These are phyloP conservation scores for Dichetophora obliterata DNA, from an alignment of 2,888 invertebrate species.

Conservation along the genomic window DNA sequence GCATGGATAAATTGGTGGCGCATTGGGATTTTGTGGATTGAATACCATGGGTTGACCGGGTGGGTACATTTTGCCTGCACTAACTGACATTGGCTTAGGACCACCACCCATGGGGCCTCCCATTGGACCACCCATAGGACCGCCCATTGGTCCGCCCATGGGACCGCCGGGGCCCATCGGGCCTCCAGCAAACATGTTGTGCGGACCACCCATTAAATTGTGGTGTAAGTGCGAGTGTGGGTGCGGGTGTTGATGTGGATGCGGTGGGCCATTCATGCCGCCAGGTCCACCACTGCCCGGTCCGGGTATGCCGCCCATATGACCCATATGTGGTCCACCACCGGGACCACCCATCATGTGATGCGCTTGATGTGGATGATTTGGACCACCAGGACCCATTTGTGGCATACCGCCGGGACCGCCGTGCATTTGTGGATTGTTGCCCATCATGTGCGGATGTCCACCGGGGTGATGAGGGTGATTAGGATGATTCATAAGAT, in stretches of 20 bases:
- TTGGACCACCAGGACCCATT: conserved; percentile 47
- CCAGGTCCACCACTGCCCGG: conserved; percentile 57
- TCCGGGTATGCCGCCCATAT: conserved; percentile 63
- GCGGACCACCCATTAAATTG: conserved; percentile 50
- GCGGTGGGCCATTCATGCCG: conserved; percentile 62
- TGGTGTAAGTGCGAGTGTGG: conserved; percentile 52
- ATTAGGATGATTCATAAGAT: conserved; percentile 61
- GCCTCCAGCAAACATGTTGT: conserved; percentile 57
- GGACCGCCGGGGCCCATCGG: conserved; percentile 62
- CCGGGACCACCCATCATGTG: conserved; percentile 56
- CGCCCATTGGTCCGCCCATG: conserved; percentile 58
- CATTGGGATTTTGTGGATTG: conserved; percentile 98
- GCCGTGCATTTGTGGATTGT: conserved; percentile 48
- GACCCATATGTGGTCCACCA: conserved; percentile 60
- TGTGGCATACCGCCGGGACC: conserved; percentile 52
- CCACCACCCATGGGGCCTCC: conserved; percentile 75
- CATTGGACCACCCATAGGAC: conserved; percentile 71
- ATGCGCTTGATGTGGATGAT: conserved; percentile 44
- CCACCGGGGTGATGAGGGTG: conserved; percentile 61
- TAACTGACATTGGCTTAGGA: conserved; percentile 91
- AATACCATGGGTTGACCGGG: conserved; percentile 97
- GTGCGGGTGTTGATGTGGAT: conserved; percentile 55
- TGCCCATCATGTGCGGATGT: conserved; percentile 62
- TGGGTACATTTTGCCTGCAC: conserved; percentile 91
- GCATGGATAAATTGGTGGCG: conserved; percentile 97